Evolutionary conservation across 35 echinoderm and acorn worm genomes (phyloP).

Genomic region (Strongylocentrotus purpuratus): DNA sequence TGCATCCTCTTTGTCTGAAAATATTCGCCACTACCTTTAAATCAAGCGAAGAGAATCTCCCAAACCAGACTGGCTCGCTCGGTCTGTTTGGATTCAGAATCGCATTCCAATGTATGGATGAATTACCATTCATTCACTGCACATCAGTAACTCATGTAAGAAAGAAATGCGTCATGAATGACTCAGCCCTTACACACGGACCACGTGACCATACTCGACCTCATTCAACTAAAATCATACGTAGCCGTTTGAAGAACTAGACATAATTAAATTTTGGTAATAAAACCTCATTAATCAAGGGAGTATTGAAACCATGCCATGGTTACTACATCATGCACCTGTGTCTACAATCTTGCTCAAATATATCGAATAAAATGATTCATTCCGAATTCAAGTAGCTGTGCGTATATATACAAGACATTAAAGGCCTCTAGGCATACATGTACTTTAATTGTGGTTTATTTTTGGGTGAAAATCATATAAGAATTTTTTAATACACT

Average conservation of each 20-base stretch:
- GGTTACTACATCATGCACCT: neutral
- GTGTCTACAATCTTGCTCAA: neutral
- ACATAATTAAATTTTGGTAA: neutral
- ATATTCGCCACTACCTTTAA: neutral
- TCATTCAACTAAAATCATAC: neutral
- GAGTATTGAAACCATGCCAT: neutral
- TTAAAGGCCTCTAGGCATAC: too few species aligned
- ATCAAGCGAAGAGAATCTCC: neutral
- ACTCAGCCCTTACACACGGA: neutral
- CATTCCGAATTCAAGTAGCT: neutral
- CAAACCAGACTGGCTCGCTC: neutral
- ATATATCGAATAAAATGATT: neutral
- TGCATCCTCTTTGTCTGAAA: neutral
- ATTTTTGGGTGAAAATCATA: too few species aligned
- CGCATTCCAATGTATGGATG: neutral
- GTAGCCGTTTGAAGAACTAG: neutral
- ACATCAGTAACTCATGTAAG: neutral
- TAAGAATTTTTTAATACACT: too few species aligned
- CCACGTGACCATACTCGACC: neutral
- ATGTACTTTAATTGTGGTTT: too few species aligned
- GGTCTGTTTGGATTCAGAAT: neutral
- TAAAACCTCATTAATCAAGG: neutral
- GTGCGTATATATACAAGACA: too few species aligned
- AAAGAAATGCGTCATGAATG: neutral
- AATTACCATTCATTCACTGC: neutral